Base-by-base conservation (phyloP, 2,797 vertebrate species). In the Lateolabrax maculatus region DNA sequence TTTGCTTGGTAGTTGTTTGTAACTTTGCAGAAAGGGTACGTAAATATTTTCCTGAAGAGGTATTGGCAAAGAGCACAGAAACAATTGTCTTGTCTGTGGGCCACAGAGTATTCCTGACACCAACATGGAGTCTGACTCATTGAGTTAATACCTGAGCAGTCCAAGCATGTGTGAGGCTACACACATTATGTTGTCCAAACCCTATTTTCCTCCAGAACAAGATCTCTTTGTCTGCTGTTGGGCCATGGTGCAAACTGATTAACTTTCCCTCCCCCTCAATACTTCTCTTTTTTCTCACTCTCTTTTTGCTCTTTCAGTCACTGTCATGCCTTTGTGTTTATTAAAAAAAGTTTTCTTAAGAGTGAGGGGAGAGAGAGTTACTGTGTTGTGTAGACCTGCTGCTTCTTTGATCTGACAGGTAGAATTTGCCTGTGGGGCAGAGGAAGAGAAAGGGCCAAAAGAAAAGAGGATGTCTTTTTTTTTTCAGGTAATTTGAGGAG, bases 341-440 rank as follows among this genome's bases (percentile, higher is more conserved):
- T 73, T 43, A 67, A 72, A 53, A 43, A 71, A 75, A 1, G 1
- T 29, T 63, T 66, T 75, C 25, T 70, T 67, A 31, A 80, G 67
- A 62, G 43, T 67, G 43, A 71, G 52, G 25, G 51, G 34, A 77
- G 49, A 83, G 77, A 83, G 77, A 63, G 75, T 75, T 43, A 43
- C 44, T 41, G 69, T 58, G 75, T 75, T 88, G 87, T 92, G 87
- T 78, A 66, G 89, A 88, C 77, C 74, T 92, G 89, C 79, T 87
- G 80, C 84, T 80, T 90, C 90, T 96, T 94, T 96, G 94, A 96
- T 95, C 92, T 95, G 94, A 94, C 94, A 94, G 90, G 88, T 89
- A 94, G 90, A 95, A 95, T 95, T 92, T 94, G 92, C 92, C 95
- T 77, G 57, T 41, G 31, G 89, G 95, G 89, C 86, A 92, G 89